These are phyloP conservation scores for Ormyrus rosae DNA, from an alignment of 2,888 invertebrate genomes.

Conservation along the genomic window DNA sequence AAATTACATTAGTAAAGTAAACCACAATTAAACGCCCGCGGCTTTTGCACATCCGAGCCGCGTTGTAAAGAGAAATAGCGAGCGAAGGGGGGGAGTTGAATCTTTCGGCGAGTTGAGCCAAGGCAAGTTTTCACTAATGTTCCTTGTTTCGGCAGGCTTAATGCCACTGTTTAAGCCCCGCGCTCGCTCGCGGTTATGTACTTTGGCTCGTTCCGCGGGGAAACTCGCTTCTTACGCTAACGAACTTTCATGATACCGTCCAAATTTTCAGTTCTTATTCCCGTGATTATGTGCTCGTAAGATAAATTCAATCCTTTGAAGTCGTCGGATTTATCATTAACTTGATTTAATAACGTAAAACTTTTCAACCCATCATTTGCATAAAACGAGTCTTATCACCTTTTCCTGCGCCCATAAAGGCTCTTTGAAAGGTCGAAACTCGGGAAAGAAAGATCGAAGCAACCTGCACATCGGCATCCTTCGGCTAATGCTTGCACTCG, in stretches of 20 bases:
- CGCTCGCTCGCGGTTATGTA: slow-evolving; percentile 38
- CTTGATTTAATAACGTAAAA: too few species aligned
- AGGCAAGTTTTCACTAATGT: slow-evolving; percentile 75
- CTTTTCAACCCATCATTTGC: too few species aligned
- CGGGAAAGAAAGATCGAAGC: background rate
- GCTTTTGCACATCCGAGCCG: slow-evolving; percentile 59
- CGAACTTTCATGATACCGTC: slow-evolving; percentile 33
- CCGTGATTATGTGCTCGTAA: too few species aligned
- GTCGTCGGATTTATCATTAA: too few species aligned
- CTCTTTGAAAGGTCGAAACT: too few species aligned
- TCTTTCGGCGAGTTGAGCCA: slow-evolving; percentile 60
- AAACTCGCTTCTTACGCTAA: slow-evolving; percentile 37
- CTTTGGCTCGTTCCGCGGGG: slow-evolving; percentile 52
- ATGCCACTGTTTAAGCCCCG: slow-evolving; percentile 67
- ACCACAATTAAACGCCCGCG: slow-evolving; percentile 65
- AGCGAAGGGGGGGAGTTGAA: slow-evolving; percentile 22
- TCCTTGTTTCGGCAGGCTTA: slow-evolving; percentile 72
- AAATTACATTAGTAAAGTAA: slow-evolving; percentile 57
- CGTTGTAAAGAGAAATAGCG: slow-evolving; percentile 46
- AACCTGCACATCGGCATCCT: too few species aligned
- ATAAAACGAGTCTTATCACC: too few species aligned
- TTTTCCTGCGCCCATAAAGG: too few species aligned
- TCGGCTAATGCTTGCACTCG: background rate
- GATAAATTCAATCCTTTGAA: too few species aligned
- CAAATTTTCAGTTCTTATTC: background rate